Base-by-base conservation (phyloP, 92 coral and sea anemone species). In the Phenganax subtilis region DNA sequence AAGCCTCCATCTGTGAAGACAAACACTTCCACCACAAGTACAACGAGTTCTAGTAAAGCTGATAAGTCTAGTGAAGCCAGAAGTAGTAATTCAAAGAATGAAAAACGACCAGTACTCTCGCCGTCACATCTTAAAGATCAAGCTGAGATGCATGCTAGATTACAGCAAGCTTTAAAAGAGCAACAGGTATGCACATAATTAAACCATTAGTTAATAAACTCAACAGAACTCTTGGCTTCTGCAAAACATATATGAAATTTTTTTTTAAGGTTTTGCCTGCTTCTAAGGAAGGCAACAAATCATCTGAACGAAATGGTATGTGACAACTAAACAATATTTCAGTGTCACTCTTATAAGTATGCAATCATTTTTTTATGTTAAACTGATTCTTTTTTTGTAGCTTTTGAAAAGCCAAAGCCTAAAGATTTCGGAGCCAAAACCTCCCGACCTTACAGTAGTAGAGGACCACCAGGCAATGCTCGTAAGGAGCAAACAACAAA, bases 71-170 rank as follows among this genome's bases (percentile, higher is more conserved):
- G 73, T 69, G 86, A 84, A 27, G 75, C 79, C 56, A 81, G 53
- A 65, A 62, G 64, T 27, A 58, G 57, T 30, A 60, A 66, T 25
- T 71, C 83, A 3, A 75, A 59, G 60, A 61, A 75, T 9, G 29
- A 53, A 6, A 75, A 75, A 60, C 85, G 75, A 15, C 82, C 84
- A 20, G 44, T 81, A 8, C 68, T 87, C 12, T 83, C 88, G 14
- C 87, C 89, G 9, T 89, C 87, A 56, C 82, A 80, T 20, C 88
- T 88, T 31, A 93, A 92, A 70, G 97, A 91, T 58, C 83, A 76
- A 12, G 97, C 90, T 0, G 93, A 90, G 82, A 79, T 90, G 17
- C 92, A 93, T 70, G 94, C 90, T 6, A 86, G 72, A 29, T 88
- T 91, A 9, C 90, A 93, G 56, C 89, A 88, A 55, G 90, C 88